Percentiles rank a stretch among this genome's conserved stretches.
phyloP scores from a whole-genome alignment of 2,113 vertebrate species.

The Acanthochromis polyacanthus region DNA sequence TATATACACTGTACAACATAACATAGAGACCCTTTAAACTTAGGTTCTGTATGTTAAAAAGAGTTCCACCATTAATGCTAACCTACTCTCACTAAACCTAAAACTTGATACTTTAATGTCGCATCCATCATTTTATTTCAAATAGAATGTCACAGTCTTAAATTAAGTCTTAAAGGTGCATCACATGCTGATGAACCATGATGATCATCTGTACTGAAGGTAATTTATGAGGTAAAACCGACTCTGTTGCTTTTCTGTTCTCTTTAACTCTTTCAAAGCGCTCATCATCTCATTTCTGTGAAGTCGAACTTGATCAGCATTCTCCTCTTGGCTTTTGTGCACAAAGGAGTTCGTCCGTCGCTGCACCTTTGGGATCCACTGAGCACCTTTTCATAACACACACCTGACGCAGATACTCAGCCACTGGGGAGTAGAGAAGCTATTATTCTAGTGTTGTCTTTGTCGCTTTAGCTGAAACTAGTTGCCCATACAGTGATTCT shows the following conservation, averaged over 20 bases:
- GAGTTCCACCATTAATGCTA: too few species aligned
- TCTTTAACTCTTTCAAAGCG: not conserved
- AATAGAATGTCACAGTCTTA: too few species aligned
- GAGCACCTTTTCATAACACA: conserved; percentile 18
- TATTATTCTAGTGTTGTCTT: not conserved
- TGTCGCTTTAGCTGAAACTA: not conserved
- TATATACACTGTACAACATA: too few species aligned
- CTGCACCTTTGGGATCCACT: conserved; percentile 16
- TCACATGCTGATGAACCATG: too few species aligned
- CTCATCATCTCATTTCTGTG: not conserved
- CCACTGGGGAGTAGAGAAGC: conserved; percentile 8
- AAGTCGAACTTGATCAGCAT: conserved; percentile 21
- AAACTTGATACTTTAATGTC: too few species aligned
- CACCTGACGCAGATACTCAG: conserved; percentile 22
- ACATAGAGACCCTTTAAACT: too few species aligned
- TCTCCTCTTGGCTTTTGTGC: not conserved
- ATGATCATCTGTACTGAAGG: too few species aligned
- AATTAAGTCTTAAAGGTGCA: too few species aligned
- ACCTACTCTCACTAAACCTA: too few species aligned
- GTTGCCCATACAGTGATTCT: too few species aligned
- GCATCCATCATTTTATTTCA: too few species aligned
- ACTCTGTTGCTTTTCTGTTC: conserved; percentile 13
- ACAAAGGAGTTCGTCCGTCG: conserved; percentile 28
- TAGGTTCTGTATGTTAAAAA: too few species aligned
- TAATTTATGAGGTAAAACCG: not conserved